phyloP scores from a whole-genome alignment of 2,888 invertebrate genomes.

The Geotrupes spiniger region DNA sequence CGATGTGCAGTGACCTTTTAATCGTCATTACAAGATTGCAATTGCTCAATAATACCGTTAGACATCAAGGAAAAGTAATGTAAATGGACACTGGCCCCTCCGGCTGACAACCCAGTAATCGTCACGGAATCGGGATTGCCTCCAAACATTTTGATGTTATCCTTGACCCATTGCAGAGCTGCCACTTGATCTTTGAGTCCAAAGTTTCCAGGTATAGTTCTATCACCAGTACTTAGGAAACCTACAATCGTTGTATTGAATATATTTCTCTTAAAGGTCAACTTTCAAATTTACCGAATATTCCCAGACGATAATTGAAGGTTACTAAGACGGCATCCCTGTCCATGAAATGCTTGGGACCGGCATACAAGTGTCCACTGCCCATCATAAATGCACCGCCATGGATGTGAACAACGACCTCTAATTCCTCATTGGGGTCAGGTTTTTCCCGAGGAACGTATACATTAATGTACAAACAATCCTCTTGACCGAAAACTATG shows the following conservation, averaged over 20 bases:
- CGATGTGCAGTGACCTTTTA: no score
- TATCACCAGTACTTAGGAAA: conserved; percentile 68
- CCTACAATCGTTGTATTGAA: conserved; percentile 48
- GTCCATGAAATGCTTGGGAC: conserved; percentile 47
- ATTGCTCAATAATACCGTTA: conserved; percentile 39
- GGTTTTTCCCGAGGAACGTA: conserved; percentile 56
- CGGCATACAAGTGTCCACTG: conserved; percentile 47
- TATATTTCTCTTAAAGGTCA: neutral
- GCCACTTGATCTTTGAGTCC: conserved; percentile 68
- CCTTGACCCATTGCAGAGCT: conserved; percentile 64
- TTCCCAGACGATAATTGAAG: conserved; percentile 43
- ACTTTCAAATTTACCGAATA: conserved; percentile 33
- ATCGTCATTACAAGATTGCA: neutral
- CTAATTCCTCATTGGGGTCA: conserved; percentile 43
- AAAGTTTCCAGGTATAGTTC: conserved; percentile 62
- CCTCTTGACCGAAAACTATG: conserved; percentile 57
- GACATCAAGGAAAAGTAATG: conserved; percentile 64
- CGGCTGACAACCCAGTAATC: conserved; percentile 65
- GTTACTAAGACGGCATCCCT: conserved; percentile 42
- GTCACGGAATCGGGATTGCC: conserved; percentile 66
- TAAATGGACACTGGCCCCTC: conserved; percentile 68
- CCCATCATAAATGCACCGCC: conserved; percentile 53
- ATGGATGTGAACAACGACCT: conserved; percentile 52
- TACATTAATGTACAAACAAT: conserved; percentile 65
- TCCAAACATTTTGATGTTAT: conserved; percentile 64